These are phyloP conservation scores for Rhysida immarginata DNA, from an alignment of 1,140 invertebrate species.

Conservation along the genomic window DNA sequence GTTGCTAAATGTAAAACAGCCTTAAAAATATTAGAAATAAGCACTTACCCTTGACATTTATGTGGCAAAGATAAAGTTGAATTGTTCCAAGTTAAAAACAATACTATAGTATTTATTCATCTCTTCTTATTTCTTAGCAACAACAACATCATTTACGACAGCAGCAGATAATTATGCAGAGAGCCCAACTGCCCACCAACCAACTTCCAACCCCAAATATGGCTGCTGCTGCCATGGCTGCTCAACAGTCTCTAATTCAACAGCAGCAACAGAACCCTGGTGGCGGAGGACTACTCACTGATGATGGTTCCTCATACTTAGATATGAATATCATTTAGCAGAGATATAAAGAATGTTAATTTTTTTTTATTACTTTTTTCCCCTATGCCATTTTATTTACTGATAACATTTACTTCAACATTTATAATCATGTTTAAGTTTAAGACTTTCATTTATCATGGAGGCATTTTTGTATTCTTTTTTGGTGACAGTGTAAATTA, in stretches of 20 bases:
- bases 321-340: too few relatives aligned
- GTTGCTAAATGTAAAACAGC: background rate
- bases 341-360: too few relatives aligned
- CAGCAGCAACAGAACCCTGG: background rate
- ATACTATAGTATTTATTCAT: background rate
- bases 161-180: slow-evolving; percentile 1
- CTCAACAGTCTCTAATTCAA: background rate
- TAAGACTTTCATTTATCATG: too few relatives aligned
- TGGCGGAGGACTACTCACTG: background rate
- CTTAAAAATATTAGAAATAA: background rate
- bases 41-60: background rate
- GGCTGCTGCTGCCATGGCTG: background rate
- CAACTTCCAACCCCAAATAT: background rate
- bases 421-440: too few relatives aligned
- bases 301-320: too few relatives aligned
- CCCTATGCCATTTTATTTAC: too few relatives aligned
- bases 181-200: background rate
- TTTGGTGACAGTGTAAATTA: too few relatives aligned
- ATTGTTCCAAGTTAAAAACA: too few relatives aligned
- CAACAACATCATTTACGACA: slow-evolving; percentile 1
- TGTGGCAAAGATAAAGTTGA: too few relatives aligned
- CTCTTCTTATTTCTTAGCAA: background rate
- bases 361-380: too few relatives aligned
- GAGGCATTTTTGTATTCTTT: too few relatives aligned
- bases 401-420: too few relatives aligned